phyloP scores from a whole-genome alignment of 2,888 invertebrate species.

The Reticulitermes lucifugus region DNA sequence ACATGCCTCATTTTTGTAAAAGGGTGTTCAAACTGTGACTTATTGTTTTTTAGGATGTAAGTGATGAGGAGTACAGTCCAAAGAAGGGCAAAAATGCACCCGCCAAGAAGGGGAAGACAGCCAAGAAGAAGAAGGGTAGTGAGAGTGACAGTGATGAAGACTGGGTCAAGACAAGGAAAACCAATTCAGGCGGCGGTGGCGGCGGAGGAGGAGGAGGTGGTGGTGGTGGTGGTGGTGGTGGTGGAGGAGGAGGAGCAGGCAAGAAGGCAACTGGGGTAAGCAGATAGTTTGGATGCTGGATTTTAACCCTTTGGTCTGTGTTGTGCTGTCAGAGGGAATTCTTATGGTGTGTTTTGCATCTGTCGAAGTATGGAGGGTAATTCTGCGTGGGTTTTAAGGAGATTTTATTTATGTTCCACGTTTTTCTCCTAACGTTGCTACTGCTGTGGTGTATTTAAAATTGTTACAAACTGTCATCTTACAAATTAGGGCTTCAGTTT shows the following conservation, averaged over 20 bases:
- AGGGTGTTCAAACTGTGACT: too few species aligned
- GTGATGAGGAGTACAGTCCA: conserved; percentile 72
- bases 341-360: too few species aligned
- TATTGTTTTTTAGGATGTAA: conserved; percentile 60
- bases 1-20: too few species aligned
- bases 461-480: too few species aligned
- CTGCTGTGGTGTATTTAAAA: too few species aligned
- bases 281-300: not conserved
- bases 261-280: not conserved
- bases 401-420: too few species aligned
- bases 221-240: conserved; percentile 63
- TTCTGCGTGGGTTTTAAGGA: too few species aligned
- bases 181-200: conserved; percentile 64
- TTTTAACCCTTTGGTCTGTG: too few species aligned
- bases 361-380: too few species aligned
- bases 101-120: conserved; percentile 66
- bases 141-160: conserved; percentile 78
- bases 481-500: too few species aligned
- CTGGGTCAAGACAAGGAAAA: conserved; percentile 73
- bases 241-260: conserved; percentile 52
- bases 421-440: too few species aligned
- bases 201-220: conserved; percentile 57
- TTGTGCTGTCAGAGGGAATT: too few species aligned
- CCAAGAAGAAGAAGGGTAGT: conserved; percentile 74
- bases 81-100: conserved; percentile 58